Base-by-base conservation (phyloP, 2,888 invertebrate genomes). In the Diarsia rubi region DNA sequence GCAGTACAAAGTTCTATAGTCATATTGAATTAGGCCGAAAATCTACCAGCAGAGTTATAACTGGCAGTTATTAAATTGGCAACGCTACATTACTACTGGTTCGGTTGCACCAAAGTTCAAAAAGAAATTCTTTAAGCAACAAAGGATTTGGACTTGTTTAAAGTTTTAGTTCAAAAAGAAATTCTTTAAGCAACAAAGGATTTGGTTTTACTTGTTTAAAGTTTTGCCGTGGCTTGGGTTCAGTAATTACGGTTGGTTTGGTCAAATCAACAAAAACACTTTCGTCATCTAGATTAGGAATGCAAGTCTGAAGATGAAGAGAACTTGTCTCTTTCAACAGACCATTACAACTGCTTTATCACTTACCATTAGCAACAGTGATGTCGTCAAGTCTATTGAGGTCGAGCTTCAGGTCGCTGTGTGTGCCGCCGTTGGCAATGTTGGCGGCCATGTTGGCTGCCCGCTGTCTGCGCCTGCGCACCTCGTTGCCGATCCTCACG, bases 401-500 rank as follows among this genome's bases (percentile, higher is more conserved):
- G 90, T 96, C 97, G 44, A 96, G 93, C 83, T 95, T 94, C 62
- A 93, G 93, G 75, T 96, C 95, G 60, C 92, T 89, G 52, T 90
- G 91, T 31, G 87, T 89, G 75, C 90, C 92, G 57, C 91, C 60
- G 31, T 83, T 86, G 54, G 79, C 72, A 49, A 86, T 91, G 66
- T 94, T 96, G 73, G 95, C 94, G 57, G 95, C 95, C 78, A 93
- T 92, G 87, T 94, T 94, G 78, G 84, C 91, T 0, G 92, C 93
- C 86, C 94, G 94, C n/a, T 91, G 94, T 0, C 94, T 79, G 84
- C 92, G 92, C 72, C 92, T 82, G 88, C 91, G 93, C 90, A 95
- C 94, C 52, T 92, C 93, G 9, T 91, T 88, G 2, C 96, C 92
- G 44, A 95, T 91, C 65, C 97, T 97, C 88, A 98, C 93, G 93